Conservation (phyloP, 2,888 invertebrate species). For the Scaptomyza reducta region DNA sequence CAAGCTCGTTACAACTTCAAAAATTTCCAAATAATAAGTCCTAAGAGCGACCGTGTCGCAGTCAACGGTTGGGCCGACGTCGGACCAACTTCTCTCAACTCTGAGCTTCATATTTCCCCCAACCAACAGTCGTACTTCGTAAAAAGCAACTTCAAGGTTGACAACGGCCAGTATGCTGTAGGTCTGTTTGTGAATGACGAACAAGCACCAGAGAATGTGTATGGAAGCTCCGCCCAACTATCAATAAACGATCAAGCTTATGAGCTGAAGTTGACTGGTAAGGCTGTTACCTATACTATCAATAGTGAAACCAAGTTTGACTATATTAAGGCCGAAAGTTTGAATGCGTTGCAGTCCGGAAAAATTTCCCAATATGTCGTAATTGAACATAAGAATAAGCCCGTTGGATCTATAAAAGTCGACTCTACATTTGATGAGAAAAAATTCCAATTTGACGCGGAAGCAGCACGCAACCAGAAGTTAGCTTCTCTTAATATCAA, state of each 20-base stretch:
- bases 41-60: conserved; percentile 59
- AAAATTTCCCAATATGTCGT: conserved; percentile 60
- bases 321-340: conserved; percentile 48
- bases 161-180: conserved; percentile 62
- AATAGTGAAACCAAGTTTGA: conserved; percentile 47
- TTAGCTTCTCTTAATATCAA: conserved; percentile 85
- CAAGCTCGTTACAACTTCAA: conserved; percentile 75
- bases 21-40: conserved; percentile 74
- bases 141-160: conserved; percentile 66
- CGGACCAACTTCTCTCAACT: conserved; percentile 51
- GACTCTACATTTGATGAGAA: conserved; percentile 83
- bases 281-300: conserved; percentile 61
- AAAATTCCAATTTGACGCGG: conserved; percentile 85
- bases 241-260: conserved; percentile 47
- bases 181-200: conserved; percentile 77
- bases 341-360: conserved; percentile 41
- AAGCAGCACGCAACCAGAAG: conserved; percentile 86
- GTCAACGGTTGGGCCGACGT: conserved; percentile 81
- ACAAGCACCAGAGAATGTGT: conserved; percentile 59
- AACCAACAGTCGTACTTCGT: conserved; percentile 65
- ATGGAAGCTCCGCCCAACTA: conserved; percentile 69
- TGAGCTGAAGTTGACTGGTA: conserved; percentile 55
- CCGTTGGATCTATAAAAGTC: conserved; percentile 79
- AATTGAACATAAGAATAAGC: conserved; percentile 56
- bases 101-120: conserved; percentile 69